A percentile compares a stretch with the other conserved stretches of the same genome.
Conservation (phyloP, 2,113 vertebrate species). For the Pedionomus torquatus region DNA sequence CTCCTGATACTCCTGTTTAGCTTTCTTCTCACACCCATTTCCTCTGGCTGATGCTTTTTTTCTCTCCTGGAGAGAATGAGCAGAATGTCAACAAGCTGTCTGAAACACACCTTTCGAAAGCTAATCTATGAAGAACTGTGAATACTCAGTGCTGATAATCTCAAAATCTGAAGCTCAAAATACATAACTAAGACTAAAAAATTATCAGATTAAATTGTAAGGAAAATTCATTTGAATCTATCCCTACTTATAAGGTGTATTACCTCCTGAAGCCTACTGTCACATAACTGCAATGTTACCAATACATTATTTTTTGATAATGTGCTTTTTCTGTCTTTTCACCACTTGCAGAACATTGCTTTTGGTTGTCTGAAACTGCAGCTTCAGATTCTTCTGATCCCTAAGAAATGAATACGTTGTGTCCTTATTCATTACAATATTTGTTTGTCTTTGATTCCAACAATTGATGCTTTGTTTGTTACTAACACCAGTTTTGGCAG, state of each 20-base stretch:
- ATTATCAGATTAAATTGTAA: background rate
- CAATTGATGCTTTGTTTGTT: background rate
- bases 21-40: background rate
- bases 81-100: background rate
- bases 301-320: background rate
- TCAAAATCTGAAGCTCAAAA: background rate
- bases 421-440: background rate
- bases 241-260: background rate
- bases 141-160: background rate
- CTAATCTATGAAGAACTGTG: background rate
- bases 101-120: background rate
- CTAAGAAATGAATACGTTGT: background rate
- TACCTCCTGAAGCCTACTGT: background rate
- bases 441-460: background rate
- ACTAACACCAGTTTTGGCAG: background rate
- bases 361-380: background rate
- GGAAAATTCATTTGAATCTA: background rate
- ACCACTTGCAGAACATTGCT: background rate
- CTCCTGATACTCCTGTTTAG: background rate
- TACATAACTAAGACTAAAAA: background rate
- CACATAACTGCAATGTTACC: background rate
- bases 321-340: background rate
- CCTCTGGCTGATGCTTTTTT: background rate
- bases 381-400: background rate
- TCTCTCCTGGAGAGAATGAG: background rate